phyloP scores from a whole-genome alignment of 2,113 vertebrate genomes.

The Sinocyclocheilus anophthalmus region DNA sequence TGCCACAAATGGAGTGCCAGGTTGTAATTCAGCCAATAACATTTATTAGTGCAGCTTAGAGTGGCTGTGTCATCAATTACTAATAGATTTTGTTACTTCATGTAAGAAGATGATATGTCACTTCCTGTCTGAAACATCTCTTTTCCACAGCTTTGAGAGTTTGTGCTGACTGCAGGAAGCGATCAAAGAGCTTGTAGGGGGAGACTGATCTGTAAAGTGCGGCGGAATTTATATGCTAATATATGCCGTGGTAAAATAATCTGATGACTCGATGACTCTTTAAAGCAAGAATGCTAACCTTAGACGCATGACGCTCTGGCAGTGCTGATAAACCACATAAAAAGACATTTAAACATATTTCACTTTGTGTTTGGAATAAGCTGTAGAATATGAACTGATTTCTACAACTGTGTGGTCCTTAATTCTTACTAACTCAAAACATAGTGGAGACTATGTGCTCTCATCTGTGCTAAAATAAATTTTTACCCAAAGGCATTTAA shows the following conservation, averaged over 20 bases:
- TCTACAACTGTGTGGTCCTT: background rate
- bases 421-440: background rate
- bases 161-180: background rate
- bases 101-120: conserved; percentile 22
- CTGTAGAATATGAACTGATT: background rate
- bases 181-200: conserved; percentile 11
- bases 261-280: conserved; percentile 47
- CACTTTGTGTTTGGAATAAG: background rate
- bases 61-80: conserved; percentile 21
- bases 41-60: background rate
- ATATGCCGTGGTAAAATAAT: conserved; percentile 38
- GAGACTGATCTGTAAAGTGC: conserved; percentile 19
- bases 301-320: conserved; percentile 23
- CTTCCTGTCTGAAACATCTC: conserved; percentile 16
- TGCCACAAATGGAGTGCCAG: background rate
- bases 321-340: conserved; percentile 40
- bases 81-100: conserved; percentile 15
- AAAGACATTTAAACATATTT: conserved; percentile 3
- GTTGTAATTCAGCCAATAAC: background rate
- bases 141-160: conserved; percentile 1
- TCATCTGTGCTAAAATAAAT: background rate
- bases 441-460: background rate
- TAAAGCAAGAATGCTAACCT: conserved; percentile 39
- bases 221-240: conserved; percentile 39
- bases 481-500: background rate